Evolutionary conservation across 2,113 vertebrate species (phyloP).

Genomic region (cattle (Bos taurus)): DNA sequence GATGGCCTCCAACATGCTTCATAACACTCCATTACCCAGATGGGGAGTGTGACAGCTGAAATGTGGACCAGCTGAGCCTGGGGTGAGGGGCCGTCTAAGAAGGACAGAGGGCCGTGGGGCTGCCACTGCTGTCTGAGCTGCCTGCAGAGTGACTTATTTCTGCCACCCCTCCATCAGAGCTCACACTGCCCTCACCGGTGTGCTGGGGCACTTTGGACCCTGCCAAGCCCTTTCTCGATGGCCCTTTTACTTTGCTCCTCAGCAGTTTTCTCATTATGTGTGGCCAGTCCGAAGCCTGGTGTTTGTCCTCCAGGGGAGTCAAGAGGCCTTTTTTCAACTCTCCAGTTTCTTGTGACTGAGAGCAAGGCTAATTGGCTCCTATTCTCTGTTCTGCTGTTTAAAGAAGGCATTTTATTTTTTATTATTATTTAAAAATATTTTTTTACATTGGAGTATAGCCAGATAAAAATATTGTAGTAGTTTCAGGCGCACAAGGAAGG

Average conservation of each 20-base stretch:
- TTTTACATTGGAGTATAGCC: neutral
- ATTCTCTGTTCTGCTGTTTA: neutral
- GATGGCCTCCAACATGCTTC: neutral
- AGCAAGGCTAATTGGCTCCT: neutral
- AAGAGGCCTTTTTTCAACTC: neutral
- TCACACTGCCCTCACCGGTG: fast-evolving
- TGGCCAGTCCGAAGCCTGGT: neutral
- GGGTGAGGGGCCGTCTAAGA: neutral
- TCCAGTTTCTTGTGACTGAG: neutral
- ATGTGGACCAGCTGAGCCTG: neutral
- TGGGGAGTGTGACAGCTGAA: neutral
- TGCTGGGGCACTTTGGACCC: neutral
- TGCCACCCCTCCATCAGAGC: neutral
- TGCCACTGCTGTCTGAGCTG: neutral
- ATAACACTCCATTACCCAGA: slow-evolving; percentile 12
- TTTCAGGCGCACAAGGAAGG: neutral
- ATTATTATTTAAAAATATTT: neutral
- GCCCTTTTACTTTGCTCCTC: neutral
- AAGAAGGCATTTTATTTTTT: neutral
- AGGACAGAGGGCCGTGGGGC: neutral
- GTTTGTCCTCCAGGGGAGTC: neutral
- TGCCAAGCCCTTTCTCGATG: neutral
- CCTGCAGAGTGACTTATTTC: too few species aligned
- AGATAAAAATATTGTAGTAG: neutral
- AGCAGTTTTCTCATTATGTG: neutral